Evolutionary conservation across 2,888 invertebrate genomes (phyloP).

Genomic region (Perdita meconis): DNA sequence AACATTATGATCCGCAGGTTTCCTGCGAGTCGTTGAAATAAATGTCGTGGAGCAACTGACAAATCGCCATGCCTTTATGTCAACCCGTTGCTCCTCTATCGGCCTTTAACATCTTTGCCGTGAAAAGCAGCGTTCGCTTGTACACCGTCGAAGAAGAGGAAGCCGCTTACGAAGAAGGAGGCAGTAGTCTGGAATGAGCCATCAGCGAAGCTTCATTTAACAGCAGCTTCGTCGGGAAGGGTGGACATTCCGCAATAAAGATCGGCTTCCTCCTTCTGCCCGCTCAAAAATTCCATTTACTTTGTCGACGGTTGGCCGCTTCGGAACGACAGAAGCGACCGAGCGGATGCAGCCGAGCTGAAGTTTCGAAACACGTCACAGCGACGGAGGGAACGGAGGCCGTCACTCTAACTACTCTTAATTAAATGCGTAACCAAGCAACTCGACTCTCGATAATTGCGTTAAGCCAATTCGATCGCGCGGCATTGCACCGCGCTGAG

Average conservation of each 20-base stretch:
- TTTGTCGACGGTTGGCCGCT: neutral
- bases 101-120: neutral
- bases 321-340: too few relatives aligned
- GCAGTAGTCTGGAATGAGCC: slow-evolving; percentile 9
- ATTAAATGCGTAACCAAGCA: too few relatives aligned
- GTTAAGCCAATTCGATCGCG: slow-evolving; percentile 11
- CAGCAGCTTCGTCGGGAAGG: neutral
- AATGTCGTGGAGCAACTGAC: slow-evolving; percentile 33
- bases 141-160: slow-evolving; percentile 9
- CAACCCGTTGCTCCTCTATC: neutral
- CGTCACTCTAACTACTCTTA: too few relatives aligned
- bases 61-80: slow-evolving; percentile 31
- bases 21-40: slow-evolving; percentile 41
- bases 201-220: slow-evolving; percentile 31
- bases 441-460: neutral
- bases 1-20: too few relatives aligned
- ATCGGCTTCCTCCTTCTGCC: neutral
- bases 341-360: too few relatives aligned
- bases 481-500: neutral
- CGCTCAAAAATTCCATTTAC: slow-evolving; percentile 5
- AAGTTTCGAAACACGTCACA: too few relatives aligned
- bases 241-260: slow-evolving; percentile 18
- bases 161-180: neutral
- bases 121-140: slow-evolving; percentile 11
- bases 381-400: too few relatives aligned